Evolutionary conservation across 2,888 invertebrate species (phyloP).

Genomic region (Blastobasis adustella): DNA sequence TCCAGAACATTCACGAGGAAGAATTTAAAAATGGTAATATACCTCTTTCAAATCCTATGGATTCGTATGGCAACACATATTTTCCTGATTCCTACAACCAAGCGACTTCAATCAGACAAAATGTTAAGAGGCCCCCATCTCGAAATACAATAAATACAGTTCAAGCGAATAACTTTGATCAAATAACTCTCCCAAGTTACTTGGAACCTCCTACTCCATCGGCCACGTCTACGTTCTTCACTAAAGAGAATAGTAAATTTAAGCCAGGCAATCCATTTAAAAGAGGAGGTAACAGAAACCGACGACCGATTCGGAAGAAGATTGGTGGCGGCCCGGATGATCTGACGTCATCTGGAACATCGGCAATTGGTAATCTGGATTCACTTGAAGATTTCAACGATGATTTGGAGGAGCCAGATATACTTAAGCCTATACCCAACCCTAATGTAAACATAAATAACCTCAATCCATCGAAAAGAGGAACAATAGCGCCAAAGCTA

Average conservation of each 20-base stretch:
- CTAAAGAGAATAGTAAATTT: conserved; percentile 49
- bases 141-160: conserved; percentile 30
- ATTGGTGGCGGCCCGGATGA: conserved; percentile 54
- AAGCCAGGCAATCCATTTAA: conserved; percentile 54
- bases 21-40: conserved; percentile 27
- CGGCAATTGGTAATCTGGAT: conserved; percentile 48
- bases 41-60: conserved; percentile 38
- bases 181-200: conserved; percentile 58
- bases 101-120: conserved; percentile 48
- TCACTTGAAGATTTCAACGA: conserved; percentile 50
- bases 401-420: conserved; percentile 42
- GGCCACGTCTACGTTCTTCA: conserved; percentile 43
- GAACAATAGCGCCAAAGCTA: conserved; percentile 55
- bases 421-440: conserved; percentile 24
- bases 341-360: conserved; percentile 55
- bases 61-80: conserved; percentile 62
- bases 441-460: conserved; percentile 18
- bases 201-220: conserved; percentile 65
- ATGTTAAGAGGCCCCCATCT: conserved; percentile 46
- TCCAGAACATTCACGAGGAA: conserved; percentile 44
- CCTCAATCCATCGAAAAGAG: conserved; percentile 27
- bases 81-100: conserved; percentile 63
- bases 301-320: conserved; percentile 63
- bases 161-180: conserved; percentile 32
- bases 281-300: conserved; percentile 50